Conservation (phyloP, 2,888 invertebrate genomes). For the Athrips mouffetella region DNA sequence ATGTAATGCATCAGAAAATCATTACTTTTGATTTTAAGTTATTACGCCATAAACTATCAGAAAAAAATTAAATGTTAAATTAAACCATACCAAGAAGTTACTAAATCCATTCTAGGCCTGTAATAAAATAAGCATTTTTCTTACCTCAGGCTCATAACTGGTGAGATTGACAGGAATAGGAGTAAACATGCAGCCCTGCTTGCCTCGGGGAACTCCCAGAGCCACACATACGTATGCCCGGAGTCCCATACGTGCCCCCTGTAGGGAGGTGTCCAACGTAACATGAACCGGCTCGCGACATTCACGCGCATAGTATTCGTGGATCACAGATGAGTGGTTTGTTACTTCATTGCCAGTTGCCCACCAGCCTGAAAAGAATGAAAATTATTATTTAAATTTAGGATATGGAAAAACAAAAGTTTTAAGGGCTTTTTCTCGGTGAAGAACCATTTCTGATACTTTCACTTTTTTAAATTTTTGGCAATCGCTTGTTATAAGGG, state of each 20-base stretch:
- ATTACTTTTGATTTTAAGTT: no score
- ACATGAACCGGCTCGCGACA: slow-evolving; percentile 96
- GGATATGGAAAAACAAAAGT: not conserved
- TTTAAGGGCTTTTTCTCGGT: not conserved
- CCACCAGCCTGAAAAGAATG: slow-evolving; percentile 92
- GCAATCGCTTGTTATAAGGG: no score
- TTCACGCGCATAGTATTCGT: slow-evolving; percentile 97
- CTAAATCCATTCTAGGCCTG: no score
- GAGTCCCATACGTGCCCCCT: slow-evolving; percentile 93
- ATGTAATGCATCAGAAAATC: no score
- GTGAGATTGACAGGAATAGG: slow-evolving; percentile 93
- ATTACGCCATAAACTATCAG: no score
- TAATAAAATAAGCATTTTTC: not conserved
- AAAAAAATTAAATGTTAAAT: no score
- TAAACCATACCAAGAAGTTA: no score
- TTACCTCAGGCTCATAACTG: slow-evolving; percentile 94
- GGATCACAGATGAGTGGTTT: slow-evolving; percentile 97
- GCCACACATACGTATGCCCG: slow-evolving; percentile 96
- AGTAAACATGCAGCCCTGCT: slow-evolving; percentile 97
- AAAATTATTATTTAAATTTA: no score
- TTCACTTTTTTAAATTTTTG: not conserved
- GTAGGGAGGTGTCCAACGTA: slow-evolving; percentile 95
- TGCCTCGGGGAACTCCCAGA: slow-evolving; percentile 95
- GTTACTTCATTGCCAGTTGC: slow-evolving; percentile 98
- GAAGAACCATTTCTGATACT: not conserved